phyloP scores from a whole-genome alignment of 2,797 vertebrate species.

The Glossophaga mutica region DNA sequence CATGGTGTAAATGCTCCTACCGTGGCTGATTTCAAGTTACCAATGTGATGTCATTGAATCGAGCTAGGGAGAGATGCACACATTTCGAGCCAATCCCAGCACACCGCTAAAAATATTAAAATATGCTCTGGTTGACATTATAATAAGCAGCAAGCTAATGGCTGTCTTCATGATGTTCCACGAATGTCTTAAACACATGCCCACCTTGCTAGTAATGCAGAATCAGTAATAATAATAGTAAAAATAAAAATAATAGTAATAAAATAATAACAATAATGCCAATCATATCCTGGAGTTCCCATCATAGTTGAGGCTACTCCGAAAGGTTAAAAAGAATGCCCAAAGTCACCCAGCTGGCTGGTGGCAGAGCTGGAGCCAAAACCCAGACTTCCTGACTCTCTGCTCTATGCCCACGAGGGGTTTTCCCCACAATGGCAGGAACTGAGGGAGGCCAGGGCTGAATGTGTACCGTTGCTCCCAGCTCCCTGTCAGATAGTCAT shows the following conservation, averaged over 20 bases:
- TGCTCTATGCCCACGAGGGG: background rate
- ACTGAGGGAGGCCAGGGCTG: background rate
- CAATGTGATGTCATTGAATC: background rate
- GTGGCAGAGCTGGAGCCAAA: background rate
- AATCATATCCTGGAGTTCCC: background rate
- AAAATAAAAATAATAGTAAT: background rate
- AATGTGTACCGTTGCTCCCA: background rate
- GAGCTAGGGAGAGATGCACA: background rate
- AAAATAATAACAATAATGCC: background rate
- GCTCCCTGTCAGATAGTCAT: background rate
- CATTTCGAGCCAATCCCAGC: background rate
- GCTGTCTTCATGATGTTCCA: background rate
- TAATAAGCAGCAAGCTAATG: background rate
- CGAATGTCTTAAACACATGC: background rate
- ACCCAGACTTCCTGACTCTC: background rate
- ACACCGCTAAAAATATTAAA: background rate
- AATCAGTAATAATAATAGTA: background rate
- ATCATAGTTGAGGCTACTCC: background rate
- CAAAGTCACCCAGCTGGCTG: background rate
- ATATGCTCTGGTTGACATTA: background rate
- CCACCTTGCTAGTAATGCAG: background rate
- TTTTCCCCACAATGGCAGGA: background rate
- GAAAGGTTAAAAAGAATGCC: background rate
- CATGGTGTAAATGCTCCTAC: background rate
- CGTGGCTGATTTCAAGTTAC: background rate